phyloP scores from a whole-genome alignment of 2,797 vertebrate genomes.

The Atherinosoma microstoma region DNA sequence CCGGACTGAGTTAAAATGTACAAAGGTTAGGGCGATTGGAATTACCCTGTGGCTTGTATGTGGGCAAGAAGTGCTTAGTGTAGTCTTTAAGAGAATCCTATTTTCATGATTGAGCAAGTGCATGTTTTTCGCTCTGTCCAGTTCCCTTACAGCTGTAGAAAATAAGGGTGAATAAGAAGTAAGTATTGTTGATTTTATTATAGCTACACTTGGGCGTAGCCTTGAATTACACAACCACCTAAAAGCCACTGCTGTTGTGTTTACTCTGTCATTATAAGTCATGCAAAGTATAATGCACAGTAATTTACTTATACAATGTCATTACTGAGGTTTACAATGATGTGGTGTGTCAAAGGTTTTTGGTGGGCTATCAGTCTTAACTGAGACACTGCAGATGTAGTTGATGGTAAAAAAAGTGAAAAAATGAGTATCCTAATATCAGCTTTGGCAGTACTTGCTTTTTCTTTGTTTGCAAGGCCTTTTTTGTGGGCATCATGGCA shows the following conservation, averaged over 20 bases:
- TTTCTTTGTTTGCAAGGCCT: slow-evolving; percentile 1
- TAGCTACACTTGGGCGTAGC: slow-evolving; percentile 47
- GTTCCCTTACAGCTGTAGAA: slow-evolving; percentile 19
- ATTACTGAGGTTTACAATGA: slow-evolving; percentile 43
- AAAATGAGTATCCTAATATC: slow-evolving; percentile 2
- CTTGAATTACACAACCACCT: slow-evolving; percentile 49
- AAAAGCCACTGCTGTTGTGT: slow-evolving; percentile 55
- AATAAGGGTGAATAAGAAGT: not conserved
- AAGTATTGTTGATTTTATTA: slow-evolving; percentile 47
- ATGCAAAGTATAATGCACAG: slow-evolving; percentile 43
- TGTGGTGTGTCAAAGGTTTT: slow-evolving; percentile 29
- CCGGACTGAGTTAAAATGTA: not conserved
- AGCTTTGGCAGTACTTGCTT: not conserved
- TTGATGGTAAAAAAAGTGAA: slow-evolving; percentile 21
- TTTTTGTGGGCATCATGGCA: not conserved
- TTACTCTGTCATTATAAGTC: slow-evolving; percentile 59
- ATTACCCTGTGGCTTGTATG: slow-evolving; percentile 5
- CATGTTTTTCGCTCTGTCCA: slow-evolving; percentile 9
- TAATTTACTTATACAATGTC: slow-evolving; percentile 59
- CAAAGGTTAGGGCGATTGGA: slow-evolving; percentile 4
- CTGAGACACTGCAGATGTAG: slow-evolving; percentile 11
- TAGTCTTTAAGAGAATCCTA: slow-evolving; percentile 2
- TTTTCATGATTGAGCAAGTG: not conserved
- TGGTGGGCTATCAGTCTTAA: slow-evolving; percentile 12
- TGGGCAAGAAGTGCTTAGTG: not conserved